These are phyloP conservation scores for Peromyscus leucopus DNA, from an alignment of 2,113 vertebrate genomes.

Conservation along the genomic window DNA sequence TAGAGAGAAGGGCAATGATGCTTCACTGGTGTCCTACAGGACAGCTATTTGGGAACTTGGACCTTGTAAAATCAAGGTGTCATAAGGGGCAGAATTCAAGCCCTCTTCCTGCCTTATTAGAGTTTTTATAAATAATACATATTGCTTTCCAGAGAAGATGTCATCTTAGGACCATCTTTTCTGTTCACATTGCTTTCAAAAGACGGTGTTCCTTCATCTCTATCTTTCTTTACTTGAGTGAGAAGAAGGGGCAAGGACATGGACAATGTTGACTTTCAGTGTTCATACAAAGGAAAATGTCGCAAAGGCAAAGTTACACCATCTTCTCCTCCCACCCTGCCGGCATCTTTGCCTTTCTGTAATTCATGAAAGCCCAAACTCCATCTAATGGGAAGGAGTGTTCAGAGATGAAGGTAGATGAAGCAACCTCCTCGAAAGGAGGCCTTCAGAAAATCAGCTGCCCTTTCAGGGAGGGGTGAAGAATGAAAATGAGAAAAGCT, in stretches of 20 bases:
- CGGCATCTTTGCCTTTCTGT: background rate
- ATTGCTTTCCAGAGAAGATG: background rate
- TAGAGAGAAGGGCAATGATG: background rate
- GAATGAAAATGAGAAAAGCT: background rate
- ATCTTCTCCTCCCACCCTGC: background rate
- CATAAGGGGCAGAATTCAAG: background rate
- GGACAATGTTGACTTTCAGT: conserved; percentile 7
- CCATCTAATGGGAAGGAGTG: background rate
- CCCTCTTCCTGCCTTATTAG: background rate
- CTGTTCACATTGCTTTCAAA: background rate
- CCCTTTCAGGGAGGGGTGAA: background rate
- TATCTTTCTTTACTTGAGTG: background rate
- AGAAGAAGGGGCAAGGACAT: background rate
- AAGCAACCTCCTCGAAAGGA: background rate
- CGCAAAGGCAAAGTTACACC: background rate
- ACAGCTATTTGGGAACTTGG: background rate
- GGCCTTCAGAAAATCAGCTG: background rate
- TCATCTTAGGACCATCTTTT: background rate
- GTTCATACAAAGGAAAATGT: conserved; percentile 28
- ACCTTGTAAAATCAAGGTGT: background rate
- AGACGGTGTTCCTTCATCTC: background rate
- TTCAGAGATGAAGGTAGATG: background rate
- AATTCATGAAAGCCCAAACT: background rate
- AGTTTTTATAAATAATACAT: background rate
- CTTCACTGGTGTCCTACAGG: background rate